phyloP scores from a whole-genome alignment of 2,113 vertebrate genomes.

The Spizaetus ornatus region DNA sequence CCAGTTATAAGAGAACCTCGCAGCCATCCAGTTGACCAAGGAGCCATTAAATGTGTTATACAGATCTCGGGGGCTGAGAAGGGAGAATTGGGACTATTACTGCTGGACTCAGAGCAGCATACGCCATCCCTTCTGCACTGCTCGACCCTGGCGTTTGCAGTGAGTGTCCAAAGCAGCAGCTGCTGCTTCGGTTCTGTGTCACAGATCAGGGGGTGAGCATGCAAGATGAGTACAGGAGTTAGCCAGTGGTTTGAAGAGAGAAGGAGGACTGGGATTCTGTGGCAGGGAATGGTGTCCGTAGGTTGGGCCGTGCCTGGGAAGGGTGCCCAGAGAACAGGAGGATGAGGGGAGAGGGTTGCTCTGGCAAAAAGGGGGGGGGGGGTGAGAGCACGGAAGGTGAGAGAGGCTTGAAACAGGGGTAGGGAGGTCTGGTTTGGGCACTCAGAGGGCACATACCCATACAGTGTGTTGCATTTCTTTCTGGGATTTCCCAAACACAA shows the following conservation, averaged over 20 bases:
- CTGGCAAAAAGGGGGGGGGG: background rate
- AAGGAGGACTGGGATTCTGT: background rate
- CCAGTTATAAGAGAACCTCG: background rate
- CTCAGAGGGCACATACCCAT: background rate
- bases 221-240: too few species aligned
- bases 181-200: background rate
- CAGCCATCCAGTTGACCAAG: background rate
- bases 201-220: background rate
- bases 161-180: background rate
- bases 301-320: background rate
- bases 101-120: too few species aligned
- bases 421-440: background rate
- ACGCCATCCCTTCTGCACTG: accelerated
- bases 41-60: background rate
- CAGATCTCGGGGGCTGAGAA: background rate
- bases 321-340: background rate
- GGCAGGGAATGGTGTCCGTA: background rate
- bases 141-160: background rate
- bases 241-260: background rate
- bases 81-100: background rate
- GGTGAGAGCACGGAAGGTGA: background rate
- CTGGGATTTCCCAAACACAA: background rate
- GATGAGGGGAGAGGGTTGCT: background rate
- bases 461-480: background rate
- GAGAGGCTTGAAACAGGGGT: background rate